These are phyloP conservation scores for Geopemphigus sp. DNA, from an alignment of 1,140 invertebrate genomes.

Conservation along the genomic window DNA sequence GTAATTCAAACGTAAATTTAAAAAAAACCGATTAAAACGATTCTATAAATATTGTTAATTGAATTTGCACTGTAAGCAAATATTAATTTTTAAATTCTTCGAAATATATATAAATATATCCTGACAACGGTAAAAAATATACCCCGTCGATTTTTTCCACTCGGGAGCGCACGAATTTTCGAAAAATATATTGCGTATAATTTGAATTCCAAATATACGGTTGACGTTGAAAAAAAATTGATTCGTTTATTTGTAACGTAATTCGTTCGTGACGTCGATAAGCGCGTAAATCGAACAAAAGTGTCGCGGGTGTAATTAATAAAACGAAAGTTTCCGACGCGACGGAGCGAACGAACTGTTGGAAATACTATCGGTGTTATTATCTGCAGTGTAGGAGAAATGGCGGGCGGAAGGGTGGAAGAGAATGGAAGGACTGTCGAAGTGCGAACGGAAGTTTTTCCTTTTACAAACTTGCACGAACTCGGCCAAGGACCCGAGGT, in stretches of 20 bases:
- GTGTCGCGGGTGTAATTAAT: constrained; percentile 5
- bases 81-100: too few relatives aligned
- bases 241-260: neutral
- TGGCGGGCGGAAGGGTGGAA: neutral
- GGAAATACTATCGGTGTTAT: neutral
- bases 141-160: too few relatives aligned
- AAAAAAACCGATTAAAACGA: too few relatives aligned
- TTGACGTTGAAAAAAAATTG: neutral
- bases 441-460: neutral
- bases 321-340: neutral
- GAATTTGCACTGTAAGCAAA: too few relatives aligned
- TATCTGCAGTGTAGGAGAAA: neutral
- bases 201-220: neutral
- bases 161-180: neutral
- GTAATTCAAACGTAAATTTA: too few relatives aligned
- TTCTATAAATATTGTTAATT: too few relatives aligned
- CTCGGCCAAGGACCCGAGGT: neutral
- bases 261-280: neutral
- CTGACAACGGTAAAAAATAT: too few relatives aligned
- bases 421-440: neutral
- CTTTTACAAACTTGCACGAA: neutral
- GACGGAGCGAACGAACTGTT: neutral
- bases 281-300: neutral
- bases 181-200: neutral
- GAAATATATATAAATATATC: too few relatives aligned